Conservation (phyloP, 2,888 invertebrate genomes). For the Exocentrus adspersus region DNA sequence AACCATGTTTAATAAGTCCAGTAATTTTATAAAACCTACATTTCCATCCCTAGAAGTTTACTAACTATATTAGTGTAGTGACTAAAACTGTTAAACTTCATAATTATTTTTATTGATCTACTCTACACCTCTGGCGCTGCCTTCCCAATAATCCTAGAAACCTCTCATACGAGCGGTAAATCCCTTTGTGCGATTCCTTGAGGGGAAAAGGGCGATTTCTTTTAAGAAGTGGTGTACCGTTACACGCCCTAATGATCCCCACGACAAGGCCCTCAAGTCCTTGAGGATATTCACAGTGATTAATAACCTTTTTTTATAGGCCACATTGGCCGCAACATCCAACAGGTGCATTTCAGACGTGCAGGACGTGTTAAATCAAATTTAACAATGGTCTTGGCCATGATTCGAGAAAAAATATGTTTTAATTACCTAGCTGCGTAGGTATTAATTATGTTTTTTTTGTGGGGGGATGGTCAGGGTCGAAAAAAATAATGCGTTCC, state of each 20-base stretch:
- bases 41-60: too few species aligned
- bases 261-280: constrained; percentile 33
- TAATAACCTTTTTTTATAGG: constrained; percentile 39
- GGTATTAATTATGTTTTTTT: constrained; percentile 26
- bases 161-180: constrained; percentile 4
- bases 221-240: constrained; percentile 40
- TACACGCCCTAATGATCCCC: constrained; percentile 46
- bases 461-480: not conserved
- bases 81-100: too few species aligned
- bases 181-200: constrained; percentile 9
- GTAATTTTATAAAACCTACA: too few species aligned
- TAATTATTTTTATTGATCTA: too few species aligned
- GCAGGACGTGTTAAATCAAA: constrained; percentile 26
- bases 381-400: constrained; percentile 27
- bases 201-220: constrained; percentile 29
- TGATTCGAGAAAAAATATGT: constrained; percentile 28
- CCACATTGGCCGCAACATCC: constrained; percentile 21
- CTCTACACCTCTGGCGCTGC: not conserved
- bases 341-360: constrained; percentile 25
- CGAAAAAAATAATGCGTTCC: constrained; percentile 3
- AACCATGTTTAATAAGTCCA: too few species aligned
- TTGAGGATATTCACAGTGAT: constrained; percentile 38
- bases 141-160: constrained; percentile 16
- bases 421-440: constrained; percentile 23
- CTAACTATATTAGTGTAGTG: too few species aligned